Percentiles rank a stretch among this genome's conserved stretches.
Evolutionary conservation across 2,797 vertebrate genomes (phyloP).

Genomic region (Parambassis ranga): DNA sequence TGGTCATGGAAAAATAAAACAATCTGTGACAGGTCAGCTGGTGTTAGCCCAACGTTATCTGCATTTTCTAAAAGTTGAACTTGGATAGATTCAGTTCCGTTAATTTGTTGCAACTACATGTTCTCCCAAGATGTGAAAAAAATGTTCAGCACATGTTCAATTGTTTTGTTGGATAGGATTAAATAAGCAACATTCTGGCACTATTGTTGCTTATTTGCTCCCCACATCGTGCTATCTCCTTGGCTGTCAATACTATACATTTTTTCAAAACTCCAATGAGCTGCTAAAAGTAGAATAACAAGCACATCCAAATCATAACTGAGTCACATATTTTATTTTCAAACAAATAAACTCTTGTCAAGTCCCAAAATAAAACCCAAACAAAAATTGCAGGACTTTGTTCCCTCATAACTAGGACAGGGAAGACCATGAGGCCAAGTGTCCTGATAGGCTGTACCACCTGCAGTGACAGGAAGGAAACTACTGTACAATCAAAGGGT

Average conservation of each 20-base stretch:
- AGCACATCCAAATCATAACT: conserved; percentile 79
- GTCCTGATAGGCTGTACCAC: conserved; percentile 79
- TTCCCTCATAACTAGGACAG: conserved; percentile 81
- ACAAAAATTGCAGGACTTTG: conserved; percentile 76
- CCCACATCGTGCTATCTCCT: not conserved
- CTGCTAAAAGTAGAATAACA: conserved; percentile 62
- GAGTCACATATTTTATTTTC: conserved; percentile 88
- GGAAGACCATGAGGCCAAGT: conserved; percentile 76
- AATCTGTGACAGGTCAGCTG: not conserved
- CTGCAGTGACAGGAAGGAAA: conserved; percentile 80
- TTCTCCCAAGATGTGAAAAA: conserved; percentile 4
- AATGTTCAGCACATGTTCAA: conserved; percentile 3
- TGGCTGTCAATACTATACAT: not conserved
- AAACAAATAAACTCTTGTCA: conserved; percentile 87
- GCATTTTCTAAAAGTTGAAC: not conserved
- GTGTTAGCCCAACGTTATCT: not conserved
- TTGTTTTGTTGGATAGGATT: not conserved
- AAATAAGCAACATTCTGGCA: no score
- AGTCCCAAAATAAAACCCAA: conserved; percentile 81
- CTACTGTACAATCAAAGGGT: conserved; percentile 86
- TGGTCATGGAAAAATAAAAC: conserved; percentile 71
- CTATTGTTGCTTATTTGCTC: no score
- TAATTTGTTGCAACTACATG: conserved; percentile 1
- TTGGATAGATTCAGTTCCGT: not conserved
- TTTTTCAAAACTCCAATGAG: not conserved